Evolutionary conservation across 2,113 vertebrate species (phyloP), one percentile per base, ranked within the genome.

Genomic region (Chaetura pelagica): DNA sequence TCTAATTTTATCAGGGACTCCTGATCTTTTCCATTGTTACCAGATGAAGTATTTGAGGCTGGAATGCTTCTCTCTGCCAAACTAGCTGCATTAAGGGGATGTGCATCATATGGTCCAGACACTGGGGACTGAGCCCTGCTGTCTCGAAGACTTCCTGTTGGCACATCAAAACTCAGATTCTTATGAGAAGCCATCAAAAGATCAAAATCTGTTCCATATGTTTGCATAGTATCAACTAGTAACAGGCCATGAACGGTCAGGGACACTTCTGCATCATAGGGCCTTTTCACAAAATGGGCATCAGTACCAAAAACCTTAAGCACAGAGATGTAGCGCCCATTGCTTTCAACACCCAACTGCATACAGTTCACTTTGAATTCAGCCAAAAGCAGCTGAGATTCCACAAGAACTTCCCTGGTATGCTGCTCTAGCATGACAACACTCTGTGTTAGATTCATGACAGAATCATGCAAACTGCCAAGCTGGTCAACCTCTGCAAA

Each of bases 151-250:
- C 99, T 99, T 64, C 99, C 99, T 2, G 99, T 99, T 29, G 99
- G 99, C 74, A 99, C 96, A 86, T 99, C 99, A 87, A 99, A 99
- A 90, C 99, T 99, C 88, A 99, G 96, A 89, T 99, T 99, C 96
- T 99, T 99, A 95, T 99, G 99, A 44, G 99, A 99, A 67, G 99
- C 99, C 98, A 99, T 99, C 91, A 99, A 84, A 68, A 99, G 99
- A 95, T 99, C 99, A 94, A 99, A 99, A 95, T 99, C 99, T 30
- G 99, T 98, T 32, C 99, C 99, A 0, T 99, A 99, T 0, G 99
- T 99, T 94, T 99, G 99, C 94, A 99, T 98, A 5, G 99, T 99
- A 90, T 99, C 99, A 46, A 99, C 99, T 77, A 99, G 96, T 11
- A 99, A 97, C 54, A 99, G 98, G 8, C 99, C 99, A 5, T 99